Conservation (phyloP, 2,888 invertebrate genomes). For the Melieria crassipennis region DNA sequence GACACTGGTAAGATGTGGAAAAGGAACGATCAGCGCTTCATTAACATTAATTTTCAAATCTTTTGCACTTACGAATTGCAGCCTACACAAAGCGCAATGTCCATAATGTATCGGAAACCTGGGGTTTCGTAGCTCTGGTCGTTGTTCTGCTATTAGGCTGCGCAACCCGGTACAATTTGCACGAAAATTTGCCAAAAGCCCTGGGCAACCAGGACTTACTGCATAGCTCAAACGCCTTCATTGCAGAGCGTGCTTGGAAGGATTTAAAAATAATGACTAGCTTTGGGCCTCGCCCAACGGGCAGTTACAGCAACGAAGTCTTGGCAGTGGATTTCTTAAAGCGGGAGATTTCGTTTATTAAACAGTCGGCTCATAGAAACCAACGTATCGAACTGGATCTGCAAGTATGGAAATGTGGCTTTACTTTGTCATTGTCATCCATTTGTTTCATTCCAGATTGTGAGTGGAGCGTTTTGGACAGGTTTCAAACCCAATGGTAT, state of each 20-base stretch:
- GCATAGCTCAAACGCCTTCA: slow-evolving; percentile 64
- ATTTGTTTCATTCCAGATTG: slow-evolving; percentile 57
- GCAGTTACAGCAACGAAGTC: slow-evolving; percentile 85
- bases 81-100: slow-evolving; percentile 54
- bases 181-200: slow-evolving; percentile 50
- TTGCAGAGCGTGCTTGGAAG: slow-evolving; percentile 74
- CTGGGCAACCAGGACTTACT: slow-evolving; percentile 49
- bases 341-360: slow-evolving; percentile 68
- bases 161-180: slow-evolving; percentile 49
- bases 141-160: slow-evolving; percentile 47
- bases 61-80: slow-evolving; percentile 27
- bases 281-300: slow-evolving; percentile 73
- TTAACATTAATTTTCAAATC: no score
- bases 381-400: slow-evolving; percentile 74
- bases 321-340: slow-evolving; percentile 72
- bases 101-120: slow-evolving; percentile 53
- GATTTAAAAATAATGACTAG: slow-evolving; percentile 73
- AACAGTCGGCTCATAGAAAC: slow-evolving; percentile 67
- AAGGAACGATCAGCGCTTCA: no score
- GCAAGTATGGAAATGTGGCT: slow-evolving; percentile 66
- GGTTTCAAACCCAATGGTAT: slow-evolving; percentile 78
- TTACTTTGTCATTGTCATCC: slow-evolving; percentile 1
- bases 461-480: slow-evolving; percentile 79
- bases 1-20: no score
- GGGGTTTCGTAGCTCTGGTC: slow-evolving; percentile 46